Evolutionary conservation across 2,113 vertebrate species (phyloP).

Genomic region (Pagrus major): DNA sequence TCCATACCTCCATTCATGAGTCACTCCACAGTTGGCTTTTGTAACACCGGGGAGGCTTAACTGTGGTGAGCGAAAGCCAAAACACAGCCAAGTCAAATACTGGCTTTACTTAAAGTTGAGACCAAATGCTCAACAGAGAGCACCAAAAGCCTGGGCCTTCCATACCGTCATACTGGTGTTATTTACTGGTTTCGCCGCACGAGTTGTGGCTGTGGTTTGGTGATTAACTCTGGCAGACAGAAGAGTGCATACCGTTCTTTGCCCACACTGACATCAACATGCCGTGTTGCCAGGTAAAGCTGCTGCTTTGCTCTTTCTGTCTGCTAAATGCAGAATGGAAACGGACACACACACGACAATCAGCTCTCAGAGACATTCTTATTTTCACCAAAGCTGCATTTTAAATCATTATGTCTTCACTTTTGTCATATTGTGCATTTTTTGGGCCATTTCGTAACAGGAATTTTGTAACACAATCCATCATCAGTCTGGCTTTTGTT

Average conservation of each 20-base stretch:
- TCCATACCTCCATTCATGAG: slow-evolving; percentile 6
- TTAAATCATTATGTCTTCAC: background rate
- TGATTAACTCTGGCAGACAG: slow-evolving; percentile 33
- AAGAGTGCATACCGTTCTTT: slow-evolving; percentile 42
- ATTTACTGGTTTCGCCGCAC: slow-evolving; percentile 18
- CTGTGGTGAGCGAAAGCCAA: slow-evolving; percentile 1
- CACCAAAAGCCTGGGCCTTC: slow-evolving; percentile 30
- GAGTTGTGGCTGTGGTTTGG: slow-evolving; percentile 51
- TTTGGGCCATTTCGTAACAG: background rate
- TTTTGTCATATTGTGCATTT: background rate
- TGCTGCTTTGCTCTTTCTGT: background rate
- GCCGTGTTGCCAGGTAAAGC: slow-evolving; percentile 28
- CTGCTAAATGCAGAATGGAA: slow-evolving; percentile 34
- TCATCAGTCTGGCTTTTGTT: background rate
- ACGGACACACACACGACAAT: background rate
- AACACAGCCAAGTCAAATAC: slow-evolving; percentile 48
- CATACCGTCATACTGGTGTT: slow-evolving; percentile 45
- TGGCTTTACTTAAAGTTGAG: slow-evolving; percentile 34
- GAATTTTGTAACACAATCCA: background rate
- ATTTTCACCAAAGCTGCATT: background rate
- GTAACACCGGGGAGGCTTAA: slow-evolving; percentile 13
- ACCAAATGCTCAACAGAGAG: slow-evolving; percentile 17
- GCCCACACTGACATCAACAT: slow-evolving; percentile 29
- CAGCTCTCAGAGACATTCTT: background rate
- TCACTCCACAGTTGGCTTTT: slow-evolving; percentile 33